These are phyloP conservation scores for Portevinia maculata DNA, from an alignment of 2,888 invertebrate genomes.

Conservation along the genomic window DNA sequence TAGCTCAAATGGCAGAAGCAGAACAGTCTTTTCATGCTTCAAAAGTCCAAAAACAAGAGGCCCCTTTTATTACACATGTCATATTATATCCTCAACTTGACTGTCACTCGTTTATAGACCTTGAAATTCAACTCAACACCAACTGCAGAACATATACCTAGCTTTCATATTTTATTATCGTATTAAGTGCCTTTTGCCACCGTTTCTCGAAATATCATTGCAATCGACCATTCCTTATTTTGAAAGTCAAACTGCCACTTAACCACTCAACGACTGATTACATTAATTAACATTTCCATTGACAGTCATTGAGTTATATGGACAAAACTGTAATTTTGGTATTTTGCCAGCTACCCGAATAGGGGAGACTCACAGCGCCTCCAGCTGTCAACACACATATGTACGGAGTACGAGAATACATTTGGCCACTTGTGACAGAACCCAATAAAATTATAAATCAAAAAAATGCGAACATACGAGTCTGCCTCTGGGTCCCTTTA, in stretches of 20 bases:
- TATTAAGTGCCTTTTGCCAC: background rate
- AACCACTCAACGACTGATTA: constrained; percentile 67
- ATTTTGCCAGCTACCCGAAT: constrained; percentile 61
- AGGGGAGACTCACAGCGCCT: constrained; percentile 31
- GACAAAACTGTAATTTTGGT: constrained; percentile 59
- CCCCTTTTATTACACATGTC: too few relatives aligned
- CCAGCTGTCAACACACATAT: constrained; percentile 54
- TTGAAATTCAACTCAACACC: background rate
- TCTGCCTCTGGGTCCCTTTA: background rate
- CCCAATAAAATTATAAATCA: constrained; percentile 43
- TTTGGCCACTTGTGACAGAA: constrained; percentile 17
- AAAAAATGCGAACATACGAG: constrained; percentile 29
- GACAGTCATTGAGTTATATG: constrained; percentile 57
- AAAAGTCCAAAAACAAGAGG: too few relatives aligned
- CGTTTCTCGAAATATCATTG: constrained; percentile 49
- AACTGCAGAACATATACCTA: background rate
- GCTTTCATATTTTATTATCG: background rate
- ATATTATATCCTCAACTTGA: too few relatives aligned
- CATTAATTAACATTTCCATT: constrained; percentile 71
- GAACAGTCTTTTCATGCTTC: too few relatives aligned
- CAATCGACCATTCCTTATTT: constrained; percentile 45
- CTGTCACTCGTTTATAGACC: background rate
- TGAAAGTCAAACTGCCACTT: constrained; percentile 68
- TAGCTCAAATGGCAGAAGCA: too few relatives aligned
- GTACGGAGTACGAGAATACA: background rate